Evolutionary conservation across 2,888 invertebrate species (phyloP).

Genomic region (Caenorhabditis uteleia): DNA sequence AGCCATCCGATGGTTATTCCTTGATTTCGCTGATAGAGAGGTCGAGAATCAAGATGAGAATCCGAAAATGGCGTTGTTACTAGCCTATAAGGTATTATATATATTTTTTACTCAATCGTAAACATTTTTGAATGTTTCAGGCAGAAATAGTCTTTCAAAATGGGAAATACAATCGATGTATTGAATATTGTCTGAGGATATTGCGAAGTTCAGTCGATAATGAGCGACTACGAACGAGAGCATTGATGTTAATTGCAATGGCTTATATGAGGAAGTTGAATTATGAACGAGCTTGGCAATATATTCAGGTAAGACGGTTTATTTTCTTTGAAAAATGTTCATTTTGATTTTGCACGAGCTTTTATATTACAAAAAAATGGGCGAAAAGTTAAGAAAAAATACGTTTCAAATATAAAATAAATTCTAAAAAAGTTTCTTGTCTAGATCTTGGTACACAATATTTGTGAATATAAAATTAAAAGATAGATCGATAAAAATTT

Average conservation of each 20-base stretch:
- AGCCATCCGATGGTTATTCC: not conserved
- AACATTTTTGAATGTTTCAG: no score
- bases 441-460: no score
- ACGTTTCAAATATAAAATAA: no score
- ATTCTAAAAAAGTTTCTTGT: not conserved
- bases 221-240: slow-evolving; percentile 12
- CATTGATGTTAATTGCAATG: slow-evolving; percentile 22
- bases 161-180: slow-evolving; percentile 18
- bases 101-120: no score
- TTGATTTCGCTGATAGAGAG: not conserved
- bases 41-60: no score
- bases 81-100: no score
- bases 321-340: no score
- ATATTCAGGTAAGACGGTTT: slow-evolving; percentile 10
- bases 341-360: no score
- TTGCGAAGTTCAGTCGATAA: not conserved
- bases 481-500: no score
- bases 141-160: slow-evolving; percentile 16
- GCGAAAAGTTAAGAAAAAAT: no score
- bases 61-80: slow-evolving; percentile 4
- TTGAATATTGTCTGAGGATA: slow-evolving; percentile 18
- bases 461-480: no score
- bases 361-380: no score
- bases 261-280: slow-evolving; percentile 26
- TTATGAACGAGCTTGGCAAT: slow-evolving; percentile 10